Evolutionary conservation across 2,797 vertebrate genomes (phyloP).

Genomic region (Pseudotriccus pelzelni): DNA sequence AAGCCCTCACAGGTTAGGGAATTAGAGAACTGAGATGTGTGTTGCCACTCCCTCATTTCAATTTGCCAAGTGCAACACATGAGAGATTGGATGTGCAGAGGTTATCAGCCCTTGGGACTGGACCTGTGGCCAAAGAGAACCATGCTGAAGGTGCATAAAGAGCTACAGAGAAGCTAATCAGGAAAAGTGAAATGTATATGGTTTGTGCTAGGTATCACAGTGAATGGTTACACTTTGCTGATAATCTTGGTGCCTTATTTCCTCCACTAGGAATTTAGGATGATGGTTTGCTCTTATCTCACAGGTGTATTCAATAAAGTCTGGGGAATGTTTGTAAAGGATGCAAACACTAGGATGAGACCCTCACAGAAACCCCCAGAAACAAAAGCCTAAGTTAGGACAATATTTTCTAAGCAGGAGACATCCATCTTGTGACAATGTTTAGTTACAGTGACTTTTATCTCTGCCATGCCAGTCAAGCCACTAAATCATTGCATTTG

Average conservation of each 20-base stretch:
- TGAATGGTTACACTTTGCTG: neutral
- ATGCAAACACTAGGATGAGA: neutral
- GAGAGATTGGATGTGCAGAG: neutral
- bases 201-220: neutral
- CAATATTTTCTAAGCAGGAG: slow-evolving; percentile 38
- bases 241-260: neutral
- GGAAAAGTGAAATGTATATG: neutral
- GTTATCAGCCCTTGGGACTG: neutral
- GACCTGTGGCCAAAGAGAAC: neutral
- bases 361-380: neutral
- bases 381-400: slow-evolving; percentile 27
- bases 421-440: slow-evolving; percentile 37
- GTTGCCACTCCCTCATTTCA: neutral
- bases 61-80: neutral
- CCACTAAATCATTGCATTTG: slow-evolving; percentile 32
- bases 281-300: neutral
- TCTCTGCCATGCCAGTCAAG: slow-evolving; percentile 33
- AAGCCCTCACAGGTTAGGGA: neutral
- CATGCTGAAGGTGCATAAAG: neutral
- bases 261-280: neutral
- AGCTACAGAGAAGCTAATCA: neutral
- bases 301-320: neutral
- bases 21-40: neutral
- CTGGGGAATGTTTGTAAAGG: neutral
- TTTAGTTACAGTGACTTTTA: slow-evolving; percentile 48